These are phyloP conservation scores for Poeciliopsis turrubarensis DNA, from an alignment of 2,113 vertebrate genomes.

Conservation along the genomic window DNA sequence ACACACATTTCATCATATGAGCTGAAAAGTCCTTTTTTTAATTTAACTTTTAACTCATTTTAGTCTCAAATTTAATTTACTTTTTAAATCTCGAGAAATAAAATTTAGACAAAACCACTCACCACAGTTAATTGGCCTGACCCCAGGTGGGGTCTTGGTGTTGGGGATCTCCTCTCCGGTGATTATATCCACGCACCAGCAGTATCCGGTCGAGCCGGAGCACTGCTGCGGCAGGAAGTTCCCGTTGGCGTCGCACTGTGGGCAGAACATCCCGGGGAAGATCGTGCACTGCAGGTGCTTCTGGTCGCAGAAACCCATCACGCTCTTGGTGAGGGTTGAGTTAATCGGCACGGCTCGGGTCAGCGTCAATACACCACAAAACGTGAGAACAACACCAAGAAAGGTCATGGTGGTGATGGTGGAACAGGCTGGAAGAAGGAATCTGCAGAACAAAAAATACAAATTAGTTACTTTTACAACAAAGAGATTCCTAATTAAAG, in stretches of 20 bases:
- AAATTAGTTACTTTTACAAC: not conserved
- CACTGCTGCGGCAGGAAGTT: constrained; percentile 52
- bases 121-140: not conserved
- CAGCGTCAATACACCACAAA: constrained; percentile 1
- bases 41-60: not conserved
- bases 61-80: not conserved
- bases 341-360: fast-evolving
- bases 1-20: not conserved
- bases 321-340: fast-evolving
- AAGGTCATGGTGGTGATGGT: constrained; percentile 1
- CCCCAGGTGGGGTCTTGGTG: not conserved
- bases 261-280: fast-evolving
- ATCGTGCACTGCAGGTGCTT: fast-evolving
- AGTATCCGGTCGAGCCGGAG: not conserved
- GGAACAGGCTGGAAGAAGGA: not conserved
- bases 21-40: not conserved
- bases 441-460: not conserved
- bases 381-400: not conserved
- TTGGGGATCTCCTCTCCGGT: constrained; percentile 17
- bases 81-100: not conserved
- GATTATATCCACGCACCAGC: constrained; percentile 43
- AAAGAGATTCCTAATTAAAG: too few relatives aligned
- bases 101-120: not conserved
- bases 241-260: not conserved
- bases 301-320: not conserved